Base-by-base conservation (phyloP, 2,113 vertebrate species). In the Phalacrocorax pelagicus region DNA sequence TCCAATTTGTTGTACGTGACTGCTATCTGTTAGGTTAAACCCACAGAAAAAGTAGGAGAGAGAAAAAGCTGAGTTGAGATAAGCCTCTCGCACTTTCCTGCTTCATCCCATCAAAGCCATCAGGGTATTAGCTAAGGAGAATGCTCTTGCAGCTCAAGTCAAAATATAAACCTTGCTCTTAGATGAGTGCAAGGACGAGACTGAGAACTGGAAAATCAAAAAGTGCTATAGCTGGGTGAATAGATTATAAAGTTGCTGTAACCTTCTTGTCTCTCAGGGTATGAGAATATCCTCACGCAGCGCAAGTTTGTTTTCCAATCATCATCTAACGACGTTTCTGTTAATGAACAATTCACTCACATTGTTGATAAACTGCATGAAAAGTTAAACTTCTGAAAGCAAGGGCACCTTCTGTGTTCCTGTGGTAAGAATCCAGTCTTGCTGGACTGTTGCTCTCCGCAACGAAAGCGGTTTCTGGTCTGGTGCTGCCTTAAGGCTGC, bases 91-190 rank as follows among this genome's bases (percentile, higher is more conserved):
- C 47, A 70, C 54, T 86, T 88, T 59, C 23, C 57, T 78, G 42
- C 65, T 75, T 96, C 89, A 84, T 91, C 89, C 80, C 91, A 81
- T 73, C 95, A 86, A 93, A 94, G 85, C 18, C 58, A 49, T 17
- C 17, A n/a, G 78, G 79, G 55, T 55, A 59, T 92, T 85, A 78
- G 32, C 10, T 4, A n/a, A 75, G 69, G 18, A 91, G 38, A 82
- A n/a, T 0, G 9, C 7, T 5, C 59, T 85, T 57, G 57, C 55
- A 90, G 74, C 90, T 88, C 81, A 57, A 87, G 71, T 70, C n/a
- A 54, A 47, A 82, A 80, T 44, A 62, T 21, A 62, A 78, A 83
- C 63, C 51, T 69, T 52, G 17, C 46, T 78, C 22, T 23, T 55
- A 13, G 57, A 27, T 30, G 42, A 72, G 38, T n/a, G 46, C 32